A percentile compares a stretch with the other conserved stretches of the same genome.
phyloP scores from a whole-genome alignment of 2,888 invertebrate species.

The Eilema depressum region DNA sequence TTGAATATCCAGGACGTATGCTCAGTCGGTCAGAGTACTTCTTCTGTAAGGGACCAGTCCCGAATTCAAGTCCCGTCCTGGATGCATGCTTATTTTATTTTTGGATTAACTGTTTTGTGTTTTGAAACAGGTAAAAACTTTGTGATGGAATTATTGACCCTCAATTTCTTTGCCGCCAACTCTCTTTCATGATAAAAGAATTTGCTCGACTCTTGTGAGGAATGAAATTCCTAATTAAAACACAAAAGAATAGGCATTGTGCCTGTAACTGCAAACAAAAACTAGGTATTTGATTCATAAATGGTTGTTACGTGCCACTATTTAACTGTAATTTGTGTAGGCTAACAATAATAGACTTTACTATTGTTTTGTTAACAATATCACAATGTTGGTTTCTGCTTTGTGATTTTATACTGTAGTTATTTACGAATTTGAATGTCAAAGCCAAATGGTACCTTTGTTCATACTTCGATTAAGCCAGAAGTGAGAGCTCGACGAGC shows the following conservation, averaged over 20 bases:
- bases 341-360: neutral
- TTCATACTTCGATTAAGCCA: neutral
- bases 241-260: neutral
- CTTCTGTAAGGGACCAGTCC: no score
- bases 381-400: neutral
- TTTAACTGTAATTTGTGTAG: neutral
- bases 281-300: neutral
- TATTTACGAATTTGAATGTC: neutral
- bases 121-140: no score
- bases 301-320: neutral
- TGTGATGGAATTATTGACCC: no score
- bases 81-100: no score
- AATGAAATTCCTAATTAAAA: neutral
- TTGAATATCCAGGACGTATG: no score
- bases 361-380: neutral
- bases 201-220: no score
- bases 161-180: no score
- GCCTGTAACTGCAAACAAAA: neutral
- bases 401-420: neutral
- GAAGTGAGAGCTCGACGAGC: neutral
- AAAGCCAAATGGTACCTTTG: neutral
- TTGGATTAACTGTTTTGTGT: no score
- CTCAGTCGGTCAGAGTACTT: no score
- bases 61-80: no score
- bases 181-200: no score